These are phyloP conservation scores for Neogobius melanostomus DNA, from an alignment of 2,113 vertebrate genomes.

Conservation along the genomic window DNA sequence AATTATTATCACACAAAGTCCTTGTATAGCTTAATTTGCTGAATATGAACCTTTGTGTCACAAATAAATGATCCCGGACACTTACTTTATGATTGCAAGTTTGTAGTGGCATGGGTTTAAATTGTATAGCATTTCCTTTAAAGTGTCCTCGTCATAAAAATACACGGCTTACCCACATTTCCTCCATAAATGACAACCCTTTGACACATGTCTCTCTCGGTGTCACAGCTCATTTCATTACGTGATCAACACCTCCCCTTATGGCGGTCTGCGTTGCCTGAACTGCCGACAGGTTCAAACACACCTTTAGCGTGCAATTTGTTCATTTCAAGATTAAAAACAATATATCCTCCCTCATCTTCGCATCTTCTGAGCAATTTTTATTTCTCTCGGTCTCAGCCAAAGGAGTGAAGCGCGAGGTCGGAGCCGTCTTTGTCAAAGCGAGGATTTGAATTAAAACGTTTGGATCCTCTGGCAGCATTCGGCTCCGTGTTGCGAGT, in stretches of 20 bases:
- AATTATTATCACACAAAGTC: too few relatives aligned
- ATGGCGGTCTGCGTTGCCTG: not conserved
- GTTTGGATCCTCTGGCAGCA: slow-evolving; percentile 58
- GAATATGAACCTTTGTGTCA: too few relatives aligned
- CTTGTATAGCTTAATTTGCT: too few relatives aligned
- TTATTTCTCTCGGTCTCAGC: slow-evolving; percentile 38
- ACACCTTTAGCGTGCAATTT: slow-evolving; percentile 52
- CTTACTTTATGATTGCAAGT: too few relatives aligned
- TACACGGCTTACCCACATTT: not conserved
- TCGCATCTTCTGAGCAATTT: slow-evolving; percentile 39
- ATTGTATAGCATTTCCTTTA: not conserved
- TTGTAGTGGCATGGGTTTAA: too few relatives aligned
- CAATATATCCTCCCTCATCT: slow-evolving; percentile 41
- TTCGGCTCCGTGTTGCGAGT: slow-evolving; percentile 43
- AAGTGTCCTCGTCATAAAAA: not conserved
- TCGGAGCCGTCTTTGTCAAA: slow-evolving; percentile 46
- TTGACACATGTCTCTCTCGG: slow-evolving; percentile 15
- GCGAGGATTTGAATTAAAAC: slow-evolving; percentile 59
- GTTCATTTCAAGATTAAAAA: slow-evolving; percentile 48
- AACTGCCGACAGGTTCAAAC: slow-evolving; percentile 34
- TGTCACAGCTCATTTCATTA: slow-evolving; percentile 23
- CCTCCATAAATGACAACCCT: slow-evolving; percentile 4
- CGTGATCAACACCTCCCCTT: slow-evolving; percentile 1
- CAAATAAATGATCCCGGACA: too few relatives aligned
- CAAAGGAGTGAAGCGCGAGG: slow-evolving; percentile 31